Percentiles rank a stretch among this genome's conserved stretches.
phyloP scores from a whole-genome alignment of 2,113 vertebrate genomes.

The Aleadryas rufinucha region DNA sequence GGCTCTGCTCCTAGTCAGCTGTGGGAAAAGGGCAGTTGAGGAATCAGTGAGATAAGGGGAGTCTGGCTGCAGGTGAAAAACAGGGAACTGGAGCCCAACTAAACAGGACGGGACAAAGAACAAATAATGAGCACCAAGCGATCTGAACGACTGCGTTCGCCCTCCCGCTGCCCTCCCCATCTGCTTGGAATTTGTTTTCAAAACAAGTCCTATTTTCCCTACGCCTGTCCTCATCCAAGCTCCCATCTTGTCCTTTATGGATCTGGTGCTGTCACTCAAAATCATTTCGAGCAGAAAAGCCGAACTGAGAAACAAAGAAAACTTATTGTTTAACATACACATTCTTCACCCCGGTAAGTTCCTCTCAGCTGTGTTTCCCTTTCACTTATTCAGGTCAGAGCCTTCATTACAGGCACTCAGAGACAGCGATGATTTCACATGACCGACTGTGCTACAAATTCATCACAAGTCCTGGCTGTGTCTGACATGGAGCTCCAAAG shows the following conservation, averaged over 20 bases:
- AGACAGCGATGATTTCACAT: not conserved
- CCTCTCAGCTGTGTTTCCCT: not conserved
- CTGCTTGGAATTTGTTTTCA: constrained; percentile 18
- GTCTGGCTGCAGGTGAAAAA: constrained; percentile 1
- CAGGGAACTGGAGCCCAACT: not conserved
- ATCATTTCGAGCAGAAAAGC: not conserved
- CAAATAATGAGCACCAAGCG: not conserved
- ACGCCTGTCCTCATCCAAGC: not conserved
- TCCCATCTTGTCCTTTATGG: not conserved
- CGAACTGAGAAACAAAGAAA: not conserved
- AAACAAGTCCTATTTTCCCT: not conserved
- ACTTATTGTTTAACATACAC: not conserved
- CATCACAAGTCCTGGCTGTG: not conserved
- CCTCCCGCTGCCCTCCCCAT: constrained; percentile 41
- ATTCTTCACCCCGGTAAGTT: not conserved
- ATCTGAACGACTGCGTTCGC: not conserved
- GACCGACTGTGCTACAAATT: not conserved
- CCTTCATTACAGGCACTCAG: not conserved
- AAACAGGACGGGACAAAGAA: not conserved
- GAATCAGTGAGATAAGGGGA: not conserved
- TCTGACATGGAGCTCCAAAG: not conserved
- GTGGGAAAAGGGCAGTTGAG: not conserved
- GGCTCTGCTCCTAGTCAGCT: not conserved
- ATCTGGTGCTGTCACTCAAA: not conserved
- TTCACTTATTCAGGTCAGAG: not conserved